These are phyloP conservation scores for Myrmophylax atrothorax DNA, from an alignment of 2,113 vertebrate species.

Conservation along the genomic window DNA sequence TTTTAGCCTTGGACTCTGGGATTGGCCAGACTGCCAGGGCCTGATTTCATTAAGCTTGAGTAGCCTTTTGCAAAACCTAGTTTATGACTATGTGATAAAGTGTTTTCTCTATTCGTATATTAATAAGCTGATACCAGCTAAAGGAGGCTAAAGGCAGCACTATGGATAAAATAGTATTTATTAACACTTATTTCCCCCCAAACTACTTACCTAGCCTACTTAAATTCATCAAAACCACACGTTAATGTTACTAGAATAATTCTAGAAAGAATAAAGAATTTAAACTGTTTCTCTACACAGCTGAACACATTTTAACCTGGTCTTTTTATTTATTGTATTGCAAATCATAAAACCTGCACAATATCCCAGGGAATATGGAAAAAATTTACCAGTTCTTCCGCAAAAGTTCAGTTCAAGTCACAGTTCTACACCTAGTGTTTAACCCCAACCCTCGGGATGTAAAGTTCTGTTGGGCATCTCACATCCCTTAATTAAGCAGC, in stretches of 20 bases:
- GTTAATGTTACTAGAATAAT: neutral
- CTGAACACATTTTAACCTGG: neutral
- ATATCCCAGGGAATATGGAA: neutral
- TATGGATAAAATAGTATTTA: neutral
- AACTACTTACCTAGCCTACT: neutral
- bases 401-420: neutral
- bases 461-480: neutral
- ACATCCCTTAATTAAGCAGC: neutral
- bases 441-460: neutral
- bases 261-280: neutral
- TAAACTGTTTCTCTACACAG: neutral
- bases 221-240: neutral
- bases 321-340: neutral
- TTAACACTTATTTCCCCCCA: neutral
- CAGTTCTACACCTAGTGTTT: neutral
- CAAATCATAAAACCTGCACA: neutral
- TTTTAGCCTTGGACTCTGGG: neutral
- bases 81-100: conserved; percentile 6
- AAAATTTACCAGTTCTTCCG: neutral
- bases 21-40: neutral
- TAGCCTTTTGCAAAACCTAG: neutral
- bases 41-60: conserved; percentile 16
- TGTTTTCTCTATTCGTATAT: neutral
- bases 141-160: neutral
- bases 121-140: neutral